These are phyloP conservation scores for Calyptommatus sinebrachiatus DNA, from an alignment of 2,113 vertebrate genomes.

Conservation along the genomic window DNA sequence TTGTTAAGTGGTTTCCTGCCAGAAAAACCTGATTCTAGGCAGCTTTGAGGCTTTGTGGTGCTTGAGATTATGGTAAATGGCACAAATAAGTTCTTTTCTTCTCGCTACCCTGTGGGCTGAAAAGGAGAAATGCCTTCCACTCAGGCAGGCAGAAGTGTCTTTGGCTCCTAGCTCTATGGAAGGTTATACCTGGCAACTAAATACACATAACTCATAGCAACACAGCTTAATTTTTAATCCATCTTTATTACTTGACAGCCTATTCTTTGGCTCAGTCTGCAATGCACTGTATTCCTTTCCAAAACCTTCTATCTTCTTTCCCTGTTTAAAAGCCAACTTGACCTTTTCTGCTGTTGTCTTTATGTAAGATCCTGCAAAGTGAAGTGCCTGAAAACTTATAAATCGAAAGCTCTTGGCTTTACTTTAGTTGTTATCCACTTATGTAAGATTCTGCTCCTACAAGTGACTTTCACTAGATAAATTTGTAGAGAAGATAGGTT, in stretches of 20 bases:
- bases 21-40: background rate
- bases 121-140: background rate
- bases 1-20: background rate
- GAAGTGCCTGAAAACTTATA: no score
- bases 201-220: slow-evolving; percentile 5
- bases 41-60: background rate
- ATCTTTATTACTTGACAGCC: slow-evolving; percentile 9
- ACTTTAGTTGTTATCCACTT: background rate
- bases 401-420: background rate
- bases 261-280: background rate
- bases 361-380: background rate
- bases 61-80: no score
- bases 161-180: background rate
- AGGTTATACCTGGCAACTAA: background rate
- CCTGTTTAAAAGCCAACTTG: background rate
- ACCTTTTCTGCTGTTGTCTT: background rate
- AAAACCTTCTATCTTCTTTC: background rate
- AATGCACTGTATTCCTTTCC: background rate
- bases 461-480: background rate
- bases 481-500: background rate
- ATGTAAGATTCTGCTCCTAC: background rate
- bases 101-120: background rate
- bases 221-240: slow-evolving; percentile 15
- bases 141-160: background rate
- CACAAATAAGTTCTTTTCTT: background rate